phyloP scores from a whole-genome alignment of 1,140 invertebrate genomes.

The Camponotus vicinus region DNA sequence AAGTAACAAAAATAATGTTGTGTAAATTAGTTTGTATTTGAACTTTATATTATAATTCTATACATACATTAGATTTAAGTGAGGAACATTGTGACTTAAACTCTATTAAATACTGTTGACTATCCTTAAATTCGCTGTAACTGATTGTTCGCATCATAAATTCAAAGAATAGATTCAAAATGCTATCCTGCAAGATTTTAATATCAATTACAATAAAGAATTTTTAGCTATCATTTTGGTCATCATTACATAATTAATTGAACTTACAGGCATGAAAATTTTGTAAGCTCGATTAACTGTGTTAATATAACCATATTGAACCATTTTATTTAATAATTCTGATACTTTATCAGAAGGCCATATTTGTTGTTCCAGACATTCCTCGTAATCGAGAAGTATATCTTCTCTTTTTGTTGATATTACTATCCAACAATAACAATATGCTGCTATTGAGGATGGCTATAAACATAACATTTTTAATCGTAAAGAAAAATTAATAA shows the following conservation, averaged over 20 bases:
- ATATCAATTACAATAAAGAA: not conserved
- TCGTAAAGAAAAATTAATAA: not conserved
- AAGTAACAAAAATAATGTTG: constrained; percentile 57
- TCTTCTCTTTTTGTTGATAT: constrained; percentile 83
- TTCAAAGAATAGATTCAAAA: constrained; percentile 86
- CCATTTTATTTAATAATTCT: constrained; percentile 86
- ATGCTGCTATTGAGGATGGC: constrained; percentile 88
- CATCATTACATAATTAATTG: constrained; percentile 49
- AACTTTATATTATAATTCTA: constrained; percentile 77
- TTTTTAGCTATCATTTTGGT: not conserved
- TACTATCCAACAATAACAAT: constrained; percentile 89
- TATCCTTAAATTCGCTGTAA: constrained; percentile 78
- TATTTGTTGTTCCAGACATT: constrained; percentile 79
- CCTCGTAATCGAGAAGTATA: constrained; percentile 82
- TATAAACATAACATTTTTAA: constrained; percentile 73
- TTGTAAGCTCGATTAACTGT: constrained; percentile 87
- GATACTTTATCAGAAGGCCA: constrained; percentile 83
- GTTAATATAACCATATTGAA: constrained; percentile 85
- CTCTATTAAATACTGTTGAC: constrained; percentile 72
- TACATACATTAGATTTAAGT: constrained; percentile 77
- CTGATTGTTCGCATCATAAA: constrained; percentile 82
- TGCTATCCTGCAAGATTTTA: constrained; percentile 87
- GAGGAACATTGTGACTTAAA: constrained; percentile 78
- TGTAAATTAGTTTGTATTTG: constrained; percentile 8
- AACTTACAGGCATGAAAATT: constrained; percentile 89